phyloP scores from a whole-genome alignment of 2,888 invertebrate genomes.

The Caenorhabditis macrosperma region DNA sequence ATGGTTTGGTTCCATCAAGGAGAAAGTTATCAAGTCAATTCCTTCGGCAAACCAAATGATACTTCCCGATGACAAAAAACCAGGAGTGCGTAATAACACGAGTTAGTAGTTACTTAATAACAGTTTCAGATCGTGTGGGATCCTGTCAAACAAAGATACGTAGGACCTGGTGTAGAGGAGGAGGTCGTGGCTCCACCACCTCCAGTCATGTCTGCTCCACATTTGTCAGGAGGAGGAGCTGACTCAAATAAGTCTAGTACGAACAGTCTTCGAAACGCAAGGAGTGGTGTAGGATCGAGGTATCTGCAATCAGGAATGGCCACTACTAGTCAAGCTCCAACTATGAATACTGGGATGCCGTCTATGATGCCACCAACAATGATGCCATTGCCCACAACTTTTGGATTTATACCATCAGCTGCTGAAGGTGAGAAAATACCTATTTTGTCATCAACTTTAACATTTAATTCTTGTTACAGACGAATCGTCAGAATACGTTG shows the following conservation, averaged over 20 bases:
- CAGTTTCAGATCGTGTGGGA: slow-evolving; percentile 75
- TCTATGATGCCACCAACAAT: slow-evolving; percentile 44
- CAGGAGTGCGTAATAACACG: slow-evolving; percentile 62
- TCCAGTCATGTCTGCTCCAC: slow-evolving; percentile 54
- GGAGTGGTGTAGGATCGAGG: slow-evolving; percentile 61
- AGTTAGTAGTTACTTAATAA: no score
- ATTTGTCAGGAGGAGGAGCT: slow-evolving; percentile 32
- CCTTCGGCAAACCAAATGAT: slow-evolving; percentile 73
- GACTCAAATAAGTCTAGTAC: slow-evolving; percentile 56
- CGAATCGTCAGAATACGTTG: slow-evolving; percentile 56
- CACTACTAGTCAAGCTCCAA: slow-evolving; percentile 24
- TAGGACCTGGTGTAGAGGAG: slow-evolving; percentile 75
- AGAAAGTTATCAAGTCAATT: slow-evolving; percentile 65
- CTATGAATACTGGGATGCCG: slow-evolving; percentile 24
- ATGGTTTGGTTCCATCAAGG: slow-evolving; percentile 52
- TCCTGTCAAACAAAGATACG: slow-evolving; percentile 62
- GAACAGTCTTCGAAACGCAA: slow-evolving; percentile 57
- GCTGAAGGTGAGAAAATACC: slow-evolving; percentile 15
- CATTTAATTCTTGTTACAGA: slow-evolving; percentile 52
- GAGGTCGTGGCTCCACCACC: slow-evolving; percentile 67
- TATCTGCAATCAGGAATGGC: slow-evolving; percentile 51
- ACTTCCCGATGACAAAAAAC: slow-evolving; percentile 76
- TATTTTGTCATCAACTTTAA: not conserved
- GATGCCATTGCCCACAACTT: slow-evolving; percentile 42
- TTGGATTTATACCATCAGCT: slow-evolving; percentile 49